These are phyloP conservation scores for Chaetodon trifascialis DNA, from an alignment of 2,113 vertebrate species.

Conservation along the genomic window DNA sequence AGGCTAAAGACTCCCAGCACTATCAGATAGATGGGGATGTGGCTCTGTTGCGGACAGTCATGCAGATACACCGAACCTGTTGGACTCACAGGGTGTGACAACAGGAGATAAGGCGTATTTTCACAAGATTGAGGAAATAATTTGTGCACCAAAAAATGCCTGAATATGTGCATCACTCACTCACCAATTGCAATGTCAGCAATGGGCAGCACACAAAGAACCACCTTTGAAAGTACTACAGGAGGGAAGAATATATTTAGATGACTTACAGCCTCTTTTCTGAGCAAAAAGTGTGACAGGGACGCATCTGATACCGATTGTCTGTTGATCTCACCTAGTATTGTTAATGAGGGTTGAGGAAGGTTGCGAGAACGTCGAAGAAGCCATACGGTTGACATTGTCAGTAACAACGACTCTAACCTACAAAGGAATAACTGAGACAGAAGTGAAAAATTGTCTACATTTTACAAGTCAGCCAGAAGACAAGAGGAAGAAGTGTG, in stretches of 20 bases:
- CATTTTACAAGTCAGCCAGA: too few relatives aligned
- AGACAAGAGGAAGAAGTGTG: not conserved
- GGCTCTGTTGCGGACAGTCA: constrained; percentile 60
- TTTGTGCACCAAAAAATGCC: not conserved
- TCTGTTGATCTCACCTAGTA: constrained; percentile 47
- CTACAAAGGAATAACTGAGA: constrained; percentile 1
- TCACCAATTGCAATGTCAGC: constrained; percentile 79
- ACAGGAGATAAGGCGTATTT: too few relatives aligned
- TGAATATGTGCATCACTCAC: constrained; percentile 17
- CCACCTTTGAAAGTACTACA: constrained; percentile 64
- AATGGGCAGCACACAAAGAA: constrained; percentile 54
- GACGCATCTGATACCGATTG: not conserved
- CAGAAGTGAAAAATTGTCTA: not conserved
- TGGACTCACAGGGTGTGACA: rapidly evolving
- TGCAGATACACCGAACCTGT: constrained; percentile 57
- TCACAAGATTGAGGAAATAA: not conserved
- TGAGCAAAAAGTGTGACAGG: not conserved
- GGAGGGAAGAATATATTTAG: constrained; percentile 9
- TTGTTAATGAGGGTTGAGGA: not conserved
- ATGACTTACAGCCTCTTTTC: too few relatives aligned
- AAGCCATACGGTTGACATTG: constrained; percentile 16
- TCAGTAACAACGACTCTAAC: not conserved
- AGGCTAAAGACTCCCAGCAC: constrained; percentile 52
- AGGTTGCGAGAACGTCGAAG: not conserved
- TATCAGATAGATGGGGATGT: constrained; percentile 70